Percentiles rank a stretch among this genome's conserved stretches.
Evolutionary conservation across 37 sponge, comb jelly and placozoan species (phyloP).

Genomic region (Lycopodina hypogea): DNA sequence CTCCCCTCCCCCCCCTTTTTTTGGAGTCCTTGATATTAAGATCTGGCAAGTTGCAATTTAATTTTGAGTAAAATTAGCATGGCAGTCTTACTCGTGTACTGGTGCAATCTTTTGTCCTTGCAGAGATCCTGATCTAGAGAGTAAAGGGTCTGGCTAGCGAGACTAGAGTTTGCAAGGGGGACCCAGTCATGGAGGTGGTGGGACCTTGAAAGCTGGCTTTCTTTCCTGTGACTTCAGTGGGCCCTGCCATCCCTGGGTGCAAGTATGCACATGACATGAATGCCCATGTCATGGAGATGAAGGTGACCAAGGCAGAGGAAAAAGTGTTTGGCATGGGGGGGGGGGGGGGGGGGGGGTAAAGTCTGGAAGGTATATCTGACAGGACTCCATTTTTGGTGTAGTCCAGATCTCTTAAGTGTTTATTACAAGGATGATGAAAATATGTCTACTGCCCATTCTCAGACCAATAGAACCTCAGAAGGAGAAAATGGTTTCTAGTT

Average conservation of each 20-base stretch:
- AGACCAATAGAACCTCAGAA: background rate
- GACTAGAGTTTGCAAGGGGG: slow-evolving; percentile 57
- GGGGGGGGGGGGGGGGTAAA: slow-evolving; percentile 9
- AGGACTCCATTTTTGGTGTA: slow-evolving; percentile 73
- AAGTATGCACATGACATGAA: slow-evolving; percentile 61
- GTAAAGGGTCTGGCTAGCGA: slow-evolving; percentile 46
- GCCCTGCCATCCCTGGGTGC: slow-evolving; percentile 73
- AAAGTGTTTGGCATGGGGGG: background rate
- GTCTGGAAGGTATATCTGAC: slow-evolving; percentile 59
- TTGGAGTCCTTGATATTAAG: too few relatives aligned
- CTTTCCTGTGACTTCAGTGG: slow-evolving; percentile 66
- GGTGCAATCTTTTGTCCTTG: background rate
- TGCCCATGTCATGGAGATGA: slow-evolving; percentile 22
- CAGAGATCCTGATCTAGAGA: slow-evolving; percentile 62
- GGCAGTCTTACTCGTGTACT: too few relatives aligned
- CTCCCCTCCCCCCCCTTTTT: too few relatives aligned
- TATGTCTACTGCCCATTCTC: slow-evolving; percentile 11
- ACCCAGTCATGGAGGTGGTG: slow-evolving; percentile 62
- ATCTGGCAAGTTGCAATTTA: too few relatives aligned
- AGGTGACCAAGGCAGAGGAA: background rate
- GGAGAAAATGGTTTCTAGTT: slow-evolving; percentile 7
- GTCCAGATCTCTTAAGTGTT: slow-evolving; percentile 3
- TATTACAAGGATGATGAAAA: slow-evolving; percentile 15
- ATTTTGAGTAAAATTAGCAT: too few relatives aligned
- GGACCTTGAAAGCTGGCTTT: slow-evolving; percentile 69